Conservation (phyloP, 2,888 invertebrate species). For the Pammene aurita region DNA sequence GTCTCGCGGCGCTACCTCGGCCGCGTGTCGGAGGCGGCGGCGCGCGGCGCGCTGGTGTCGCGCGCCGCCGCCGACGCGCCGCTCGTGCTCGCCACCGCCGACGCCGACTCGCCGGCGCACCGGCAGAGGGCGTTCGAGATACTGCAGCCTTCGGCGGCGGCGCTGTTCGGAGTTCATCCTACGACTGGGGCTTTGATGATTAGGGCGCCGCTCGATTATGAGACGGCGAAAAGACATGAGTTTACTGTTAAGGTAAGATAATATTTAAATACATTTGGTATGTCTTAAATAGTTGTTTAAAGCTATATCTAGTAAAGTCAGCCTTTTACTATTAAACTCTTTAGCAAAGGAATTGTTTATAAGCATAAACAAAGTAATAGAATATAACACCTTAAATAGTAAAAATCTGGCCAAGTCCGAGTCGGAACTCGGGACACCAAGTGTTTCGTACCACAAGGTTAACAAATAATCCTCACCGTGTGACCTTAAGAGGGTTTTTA, state of each 20-base stretch:
- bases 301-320: no score
- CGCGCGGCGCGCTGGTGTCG: conserved; percentile 87
- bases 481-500: no score
- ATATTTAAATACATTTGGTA: no score
- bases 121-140: conserved; percentile 93
- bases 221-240: conserved; percentile 85
- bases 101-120: conserved; percentile 94
- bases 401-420: no score
- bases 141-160: conserved; percentile 89
- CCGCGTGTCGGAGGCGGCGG: conserved; percentile 89
- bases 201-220: conserved; percentile 90
- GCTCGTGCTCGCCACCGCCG: conserved; percentile 65
- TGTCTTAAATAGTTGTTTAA: no score
- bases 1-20: conserved; percentile 86
- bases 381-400: no score
- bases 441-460: no score
- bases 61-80: conserved; percentile 89
- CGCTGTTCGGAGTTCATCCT: conserved; percentile 92
- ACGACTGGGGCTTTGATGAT: conserved; percentile 94
- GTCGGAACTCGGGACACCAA: no score
- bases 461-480: no score
- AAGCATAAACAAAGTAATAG: no score
- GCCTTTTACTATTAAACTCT: no score
- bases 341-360: no score
- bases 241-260: conserved; percentile 90